Percentiles rank a stretch among this genome's conserved stretches.
These are phyloP conservation scores for Ormyrus thymus DNA, from an alignment of 2,888 invertebrate species.

Conservation along the genomic window DNA sequence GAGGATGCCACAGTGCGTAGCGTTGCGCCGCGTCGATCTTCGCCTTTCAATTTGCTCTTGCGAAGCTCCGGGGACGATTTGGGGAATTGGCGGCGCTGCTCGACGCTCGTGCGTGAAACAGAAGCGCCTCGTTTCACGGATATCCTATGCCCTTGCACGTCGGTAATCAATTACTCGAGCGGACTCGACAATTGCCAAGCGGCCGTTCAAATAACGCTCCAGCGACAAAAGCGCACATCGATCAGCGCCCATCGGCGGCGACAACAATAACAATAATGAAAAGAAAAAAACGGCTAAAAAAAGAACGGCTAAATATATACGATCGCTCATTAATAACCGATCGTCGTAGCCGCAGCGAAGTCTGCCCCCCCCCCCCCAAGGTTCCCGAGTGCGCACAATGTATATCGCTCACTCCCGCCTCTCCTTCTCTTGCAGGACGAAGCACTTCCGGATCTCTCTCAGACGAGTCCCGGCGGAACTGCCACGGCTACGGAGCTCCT, in stretches of 20 bases:
- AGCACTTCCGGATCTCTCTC: constrained; percentile 58
- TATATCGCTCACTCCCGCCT: neutral
- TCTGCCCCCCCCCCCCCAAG: constrained; percentile 11
- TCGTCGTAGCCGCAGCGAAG: neutral
- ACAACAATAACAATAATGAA: no score
- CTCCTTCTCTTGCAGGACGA: constrained; percentile 57
- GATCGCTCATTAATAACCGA: constrained; percentile 20
- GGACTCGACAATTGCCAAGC: no score
- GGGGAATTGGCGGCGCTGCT: no score
- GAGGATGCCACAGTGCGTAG: neutral
- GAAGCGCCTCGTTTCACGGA: neutral
- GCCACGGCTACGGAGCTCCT: neutral
- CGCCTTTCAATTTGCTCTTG: no score
- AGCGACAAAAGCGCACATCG: no score
- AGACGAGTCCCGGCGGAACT: constrained; percentile 24
- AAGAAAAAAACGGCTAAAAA: no score
- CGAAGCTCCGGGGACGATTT: no score
- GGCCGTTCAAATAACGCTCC: no score
- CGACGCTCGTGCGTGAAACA: neutral
- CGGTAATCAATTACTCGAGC: no score
- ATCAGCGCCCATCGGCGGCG: no score
- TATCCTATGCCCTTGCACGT: neutral
- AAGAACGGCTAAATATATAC: no score
- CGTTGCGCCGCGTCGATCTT: neutral
- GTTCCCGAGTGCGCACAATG: neutral